Evolutionary conservation across 2,888 invertebrate genomes (phyloP), one percentile per base, ranked within the genome.

Genomic region (Drosophila paranaensis): DNA sequence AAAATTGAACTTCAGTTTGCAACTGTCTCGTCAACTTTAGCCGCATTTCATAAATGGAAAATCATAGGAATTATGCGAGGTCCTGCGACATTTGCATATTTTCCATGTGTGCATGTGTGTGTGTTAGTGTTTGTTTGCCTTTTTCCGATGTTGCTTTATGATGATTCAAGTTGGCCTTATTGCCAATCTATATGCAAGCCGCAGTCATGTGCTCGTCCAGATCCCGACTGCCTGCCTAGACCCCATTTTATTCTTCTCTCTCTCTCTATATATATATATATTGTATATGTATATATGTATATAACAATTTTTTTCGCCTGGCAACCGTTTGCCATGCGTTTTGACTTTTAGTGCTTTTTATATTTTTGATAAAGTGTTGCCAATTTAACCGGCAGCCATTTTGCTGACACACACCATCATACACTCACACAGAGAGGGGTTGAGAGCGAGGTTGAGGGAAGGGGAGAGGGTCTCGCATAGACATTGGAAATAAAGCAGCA

Each of bases 311-410:
- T 69, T 60, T 55, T 43, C 57, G 66, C 71, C 56, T 55, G 45
- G 69, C 68, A 79, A 81, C 69, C 75, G 80, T 78, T 82, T 76
- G 76, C 64, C 71, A 80, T 81, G 81, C 81, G 74, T 81, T 81
- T 81, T 84, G 84, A 84, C 84, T 86, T 86, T 85, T 86, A 84
- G 83, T 85, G 86, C 81, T 81, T 85, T 85, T 85, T 84, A 85
- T 85, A 84, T 86, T 84, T 86, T 86, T 87, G 85, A 87, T 83
- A 86, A 86, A 86, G 87, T 86, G 88, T 86, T 86, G 87, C 88
- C 86, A 87, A 87, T 86, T 86, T 86, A 87, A 82, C 86, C 82
- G 82, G 77, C 81, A 87, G 86, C 86, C 86, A 85, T 77, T 87
- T 87, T 87, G 72, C 60, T 77, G 56, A 55, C 53, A 57, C 61